Conservation (phyloP, 2,113 vertebrate genomes). For the Thamnophis sirtalis region DNA sequence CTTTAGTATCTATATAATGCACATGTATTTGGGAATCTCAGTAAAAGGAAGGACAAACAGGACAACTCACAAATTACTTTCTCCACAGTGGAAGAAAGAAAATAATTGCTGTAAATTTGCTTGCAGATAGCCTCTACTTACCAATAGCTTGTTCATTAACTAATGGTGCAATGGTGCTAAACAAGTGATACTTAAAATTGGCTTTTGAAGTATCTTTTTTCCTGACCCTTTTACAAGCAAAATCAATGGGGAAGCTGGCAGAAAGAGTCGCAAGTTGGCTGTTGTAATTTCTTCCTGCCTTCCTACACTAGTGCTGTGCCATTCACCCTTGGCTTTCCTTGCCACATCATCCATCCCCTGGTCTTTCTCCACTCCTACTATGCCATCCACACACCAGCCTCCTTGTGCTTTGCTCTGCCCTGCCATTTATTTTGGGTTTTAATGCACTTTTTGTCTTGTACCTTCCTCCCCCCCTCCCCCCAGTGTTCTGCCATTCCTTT, state of each 20-base stretch:
- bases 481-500: not conserved
- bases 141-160: not conserved
- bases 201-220: not conserved
- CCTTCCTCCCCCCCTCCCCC: not conserved
- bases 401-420: not conserved
- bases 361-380: not conserved
- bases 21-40: not conserved
- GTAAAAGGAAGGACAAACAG: not conserved
- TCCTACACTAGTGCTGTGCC: not conserved
- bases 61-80: not conserved
- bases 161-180: not conserved
- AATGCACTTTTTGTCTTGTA: not conserved
- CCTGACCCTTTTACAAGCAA: not conserved
- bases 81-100: not conserved
- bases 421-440: not conserved
- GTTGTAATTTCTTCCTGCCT: not conserved
- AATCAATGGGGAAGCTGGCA: not conserved
- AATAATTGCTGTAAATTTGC: not conserved
- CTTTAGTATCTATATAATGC: not conserved
- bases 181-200: not conserved
- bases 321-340: not conserved
- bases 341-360: not conserved
- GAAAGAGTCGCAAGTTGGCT: not conserved
- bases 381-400: not conserved
- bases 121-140: not conserved